Base-by-base conservation (phyloP, 2,113 vertebrate genomes). In the Mesocricetus auratus region DNA sequence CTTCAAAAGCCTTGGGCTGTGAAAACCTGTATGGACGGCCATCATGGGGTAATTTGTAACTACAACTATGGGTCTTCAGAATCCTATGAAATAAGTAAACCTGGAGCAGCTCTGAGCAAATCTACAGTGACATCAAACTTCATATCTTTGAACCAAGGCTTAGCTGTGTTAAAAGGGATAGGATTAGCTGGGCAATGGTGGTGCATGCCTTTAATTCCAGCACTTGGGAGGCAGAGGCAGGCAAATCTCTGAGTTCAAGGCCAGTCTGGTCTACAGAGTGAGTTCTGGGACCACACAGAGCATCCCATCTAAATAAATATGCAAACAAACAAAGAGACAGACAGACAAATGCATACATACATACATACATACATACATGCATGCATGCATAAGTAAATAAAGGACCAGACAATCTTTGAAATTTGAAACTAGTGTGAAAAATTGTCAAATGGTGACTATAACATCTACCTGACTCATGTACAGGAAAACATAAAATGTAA, bases 391-490 rank as follows among this genome's bases (percentile, higher is more conserved):
- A n/a, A 69, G 7, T n/a, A 71, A 71, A 17, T 19, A 71, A 17
- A 71, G 68, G 68, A 71, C n/a, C 36, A 83, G 78, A 56, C 78
- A 64, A 83, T 26, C 7, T 9, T 42, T 11, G 45, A 50, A 86
- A 87, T 26, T 9, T 42, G 21, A 50, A 86, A 87, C 26, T 0
- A 66, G 15, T 5, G 68, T 39, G 31, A 79, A 78, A 86, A 39
- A n/a, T 24, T 58, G 3, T 15, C 3, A 56, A 66, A 21, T 45
- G 69, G 39, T 3, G 33, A 86, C 0, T 64, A 13, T 31, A 26
- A 50, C 0, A 22, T 17, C 5, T 36, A 3, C 24, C 47, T 3
- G 0, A 5, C 42, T 93, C 42, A 69, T 1, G 2, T 33, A 50
- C 0, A 78, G 68, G 21, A 90, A 96, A 45, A 45, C 7, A 7